These are phyloP conservation scores for Drosophila quadrilineata DNA, from an alignment of 1,140 invertebrate genomes.

Conservation along the genomic window DNA sequence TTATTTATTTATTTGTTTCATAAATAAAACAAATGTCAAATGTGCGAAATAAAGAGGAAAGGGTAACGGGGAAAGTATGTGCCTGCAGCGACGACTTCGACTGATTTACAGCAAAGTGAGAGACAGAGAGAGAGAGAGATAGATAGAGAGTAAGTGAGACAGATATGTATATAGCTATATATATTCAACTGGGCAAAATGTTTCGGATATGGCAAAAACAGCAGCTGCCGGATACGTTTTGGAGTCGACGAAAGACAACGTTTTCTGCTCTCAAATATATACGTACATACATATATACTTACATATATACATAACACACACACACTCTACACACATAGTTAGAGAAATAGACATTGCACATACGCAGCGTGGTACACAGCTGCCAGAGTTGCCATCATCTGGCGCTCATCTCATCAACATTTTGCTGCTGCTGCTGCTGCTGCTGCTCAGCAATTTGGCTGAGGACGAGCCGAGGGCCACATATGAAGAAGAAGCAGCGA, in stretches of 20 bases:
- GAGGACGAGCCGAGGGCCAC: background rate
- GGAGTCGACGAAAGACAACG: too few species aligned
- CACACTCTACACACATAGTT: background rate
- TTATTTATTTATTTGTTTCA: slow-evolving; percentile 4
- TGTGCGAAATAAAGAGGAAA: background rate
- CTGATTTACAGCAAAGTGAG: slow-evolving; percentile 23
- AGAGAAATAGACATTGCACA: slow-evolving; percentile 28
- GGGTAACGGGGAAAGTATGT: background rate
- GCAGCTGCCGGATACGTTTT: slow-evolving; percentile 60
- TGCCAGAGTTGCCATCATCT: slow-evolving; percentile 25
- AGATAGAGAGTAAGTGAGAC: background rate
- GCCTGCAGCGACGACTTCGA: slow-evolving; percentile 8
- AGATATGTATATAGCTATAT: background rate
- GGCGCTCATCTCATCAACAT: slow-evolving; percentile 61
- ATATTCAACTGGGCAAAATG: too few species aligned
- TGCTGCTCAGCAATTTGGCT: slow-evolving; percentile 47
- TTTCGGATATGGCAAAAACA: slow-evolving; percentile 66
- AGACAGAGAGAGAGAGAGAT: background rate
- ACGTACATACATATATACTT: too few species aligned
- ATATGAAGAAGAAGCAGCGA: too few species aligned
- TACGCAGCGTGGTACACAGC: slow-evolving; percentile 52
- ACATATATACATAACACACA: background rate
- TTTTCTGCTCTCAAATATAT: too few species aligned
- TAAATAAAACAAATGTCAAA: slow-evolving; percentile 9
- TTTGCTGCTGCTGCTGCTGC: too few species aligned